phyloP scores from a whole-genome alignment of 2,797 vertebrate genomes.

The Cottoperca gobio region DNA sequence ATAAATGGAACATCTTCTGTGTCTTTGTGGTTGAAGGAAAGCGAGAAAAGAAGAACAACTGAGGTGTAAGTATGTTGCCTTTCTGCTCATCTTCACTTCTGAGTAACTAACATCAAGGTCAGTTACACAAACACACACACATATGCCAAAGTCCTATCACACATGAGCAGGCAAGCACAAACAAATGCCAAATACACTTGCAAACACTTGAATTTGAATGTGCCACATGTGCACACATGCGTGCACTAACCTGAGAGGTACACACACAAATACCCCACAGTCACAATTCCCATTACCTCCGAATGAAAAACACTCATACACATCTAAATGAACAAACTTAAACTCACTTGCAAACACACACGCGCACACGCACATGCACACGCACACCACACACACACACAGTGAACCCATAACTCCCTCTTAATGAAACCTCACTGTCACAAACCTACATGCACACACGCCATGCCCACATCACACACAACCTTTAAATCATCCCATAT shows the following conservation, averaged over 20 bases:
- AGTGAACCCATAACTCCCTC: slow-evolving; percentile 7
- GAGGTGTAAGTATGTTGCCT: slow-evolving; percentile 41
- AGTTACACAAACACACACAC: slow-evolving; percentile 34
- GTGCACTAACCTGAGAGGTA: background rate
- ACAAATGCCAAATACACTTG: background rate
- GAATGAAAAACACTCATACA: background rate
- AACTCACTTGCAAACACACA: background rate
- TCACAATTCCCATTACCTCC: background rate
- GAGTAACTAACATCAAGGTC: slow-evolving; percentile 65
- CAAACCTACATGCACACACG: background rate
- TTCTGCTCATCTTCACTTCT: slow-evolving; percentile 47
- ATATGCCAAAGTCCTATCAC: slow-evolving; percentile 25
- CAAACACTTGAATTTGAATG: slow-evolving; percentile 14
- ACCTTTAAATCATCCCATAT: slow-evolving; percentile 51
- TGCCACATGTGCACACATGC: background rate
- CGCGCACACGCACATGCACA: no score
- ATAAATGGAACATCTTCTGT: slow-evolving; percentile 39
- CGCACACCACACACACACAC: no score
- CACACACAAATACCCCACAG: background rate
- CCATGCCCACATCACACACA: slow-evolving; percentile 26
- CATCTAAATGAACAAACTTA: background rate
- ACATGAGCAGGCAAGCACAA: background rate
- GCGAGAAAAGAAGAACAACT: slow-evolving; percentile 38
- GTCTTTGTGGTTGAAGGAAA: slow-evolving; percentile 61
- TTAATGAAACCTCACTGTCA: slow-evolving; percentile 8